Percentiles rank a stretch among this genome's conserved stretches.
phyloP scores from a whole-genome alignment of 2,888 invertebrate genomes.

The Osmoderma eremita region DNA sequence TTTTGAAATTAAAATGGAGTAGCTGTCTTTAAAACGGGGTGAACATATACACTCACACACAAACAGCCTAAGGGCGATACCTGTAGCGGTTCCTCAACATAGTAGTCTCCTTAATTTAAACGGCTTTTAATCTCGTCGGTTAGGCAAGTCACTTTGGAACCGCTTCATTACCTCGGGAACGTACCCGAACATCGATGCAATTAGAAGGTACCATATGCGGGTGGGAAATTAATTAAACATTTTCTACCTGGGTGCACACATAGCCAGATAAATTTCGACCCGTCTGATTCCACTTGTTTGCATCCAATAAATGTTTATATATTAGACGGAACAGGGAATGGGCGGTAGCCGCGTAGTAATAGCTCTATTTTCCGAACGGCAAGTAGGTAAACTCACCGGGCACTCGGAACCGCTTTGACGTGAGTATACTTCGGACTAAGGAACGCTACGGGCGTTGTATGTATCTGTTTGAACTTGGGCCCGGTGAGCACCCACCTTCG shows the following conservation, averaged over 20 bases:
- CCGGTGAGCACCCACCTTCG: background rate
- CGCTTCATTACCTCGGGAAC: constrained; percentile 29
- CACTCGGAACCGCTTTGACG: constrained; percentile 22
- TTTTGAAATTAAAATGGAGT: too few species aligned
- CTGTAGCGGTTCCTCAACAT: constrained; percentile 6
- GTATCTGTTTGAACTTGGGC: constrained; percentile 7
- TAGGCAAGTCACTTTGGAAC: constrained; percentile 12
- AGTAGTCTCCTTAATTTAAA: constrained; percentile 17
- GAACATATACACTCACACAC: background rate
- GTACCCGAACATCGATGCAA: constrained; percentile 38
- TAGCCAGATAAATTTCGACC: constrained; percentile 41
- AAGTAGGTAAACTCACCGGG: constrained; percentile 43
- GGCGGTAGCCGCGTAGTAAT: constrained; percentile 43
- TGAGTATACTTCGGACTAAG: constrained; percentile 13
- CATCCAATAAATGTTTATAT: constrained; percentile 48
- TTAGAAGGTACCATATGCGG: constrained; percentile 43
- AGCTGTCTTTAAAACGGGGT: too few species aligned
- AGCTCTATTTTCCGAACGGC: constrained; percentile 41
- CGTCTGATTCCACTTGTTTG: constrained; percentile 44
- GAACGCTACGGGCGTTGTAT: background rate
- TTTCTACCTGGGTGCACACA: constrained; percentile 39
- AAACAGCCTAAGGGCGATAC: background rate
- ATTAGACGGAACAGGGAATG: constrained; percentile 46
- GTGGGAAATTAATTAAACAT: constrained; percentile 44
- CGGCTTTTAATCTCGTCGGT: constrained; percentile 22